phyloP scores from a whole-genome alignment of 64 coral and sea anemone genomes.

The Stichodactyla helianthus region DNA sequence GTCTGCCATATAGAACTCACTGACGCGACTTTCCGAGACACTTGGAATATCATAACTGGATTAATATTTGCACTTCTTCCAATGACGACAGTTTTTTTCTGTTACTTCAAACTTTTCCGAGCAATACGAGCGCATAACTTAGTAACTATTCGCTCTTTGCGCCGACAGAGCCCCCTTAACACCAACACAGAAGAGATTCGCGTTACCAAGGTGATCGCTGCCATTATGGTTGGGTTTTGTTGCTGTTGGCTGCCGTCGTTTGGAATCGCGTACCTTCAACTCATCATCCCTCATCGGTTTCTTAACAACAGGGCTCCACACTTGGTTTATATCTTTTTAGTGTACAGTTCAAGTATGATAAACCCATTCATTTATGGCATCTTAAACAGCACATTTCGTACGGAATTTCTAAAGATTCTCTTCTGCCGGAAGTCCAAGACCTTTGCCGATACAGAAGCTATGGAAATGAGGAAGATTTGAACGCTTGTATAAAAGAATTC shows the following conservation, averaged over 20 bases:
- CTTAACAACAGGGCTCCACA: conserved; percentile 6
- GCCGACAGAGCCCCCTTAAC: not conserved
- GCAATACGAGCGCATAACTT: conserved; percentile 48
- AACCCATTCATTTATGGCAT: conserved; percentile 82
- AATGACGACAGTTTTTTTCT: conserved; percentile 42
- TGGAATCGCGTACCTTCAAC: conserved; percentile 30
- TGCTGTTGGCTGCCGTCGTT: conserved; percentile 66
- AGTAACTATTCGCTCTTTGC: conserved; percentile 29
- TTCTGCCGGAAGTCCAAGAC: conserved; percentile 19
- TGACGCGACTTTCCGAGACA: not conserved
- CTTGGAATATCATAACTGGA: conserved; percentile 39
- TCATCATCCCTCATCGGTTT: not conserved
- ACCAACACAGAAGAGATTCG: conserved; percentile 43
- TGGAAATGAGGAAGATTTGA: conserved; percentile 19
- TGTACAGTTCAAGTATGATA: conserved; percentile 59
- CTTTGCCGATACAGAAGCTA: not conserved
- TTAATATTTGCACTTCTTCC: conserved; percentile 34
- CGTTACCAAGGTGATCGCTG: conserved; percentile 52
- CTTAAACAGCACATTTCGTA: conserved; percentile 64
- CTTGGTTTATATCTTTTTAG: conserved; percentile 43
- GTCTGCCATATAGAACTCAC: conserved; percentile 49
- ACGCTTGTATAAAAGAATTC: not conserved
- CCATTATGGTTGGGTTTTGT: conserved; percentile 49
- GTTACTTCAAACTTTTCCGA: conserved; percentile 57
- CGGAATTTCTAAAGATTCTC: conserved; percentile 54